phyloP scores from a whole-genome alignment of 2,888 invertebrate species.

The Eupelmus urozonus region DNA sequence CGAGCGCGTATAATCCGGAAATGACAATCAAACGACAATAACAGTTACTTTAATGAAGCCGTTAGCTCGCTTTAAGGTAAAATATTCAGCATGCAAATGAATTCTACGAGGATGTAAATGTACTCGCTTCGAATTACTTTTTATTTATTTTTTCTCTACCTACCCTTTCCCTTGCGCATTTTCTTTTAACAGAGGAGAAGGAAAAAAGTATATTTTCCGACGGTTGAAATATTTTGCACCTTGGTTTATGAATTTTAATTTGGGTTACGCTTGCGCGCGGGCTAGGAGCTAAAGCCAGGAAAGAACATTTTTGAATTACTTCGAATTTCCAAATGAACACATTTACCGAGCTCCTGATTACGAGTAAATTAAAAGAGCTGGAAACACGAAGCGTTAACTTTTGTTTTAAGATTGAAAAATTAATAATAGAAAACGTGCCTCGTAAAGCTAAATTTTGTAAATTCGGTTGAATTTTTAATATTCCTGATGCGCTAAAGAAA shows the following conservation, averaged over 20 bases:
- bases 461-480: too few species aligned
- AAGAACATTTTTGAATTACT: constrained; percentile 34
- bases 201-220: constrained; percentile 15
- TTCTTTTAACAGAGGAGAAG: background rate
- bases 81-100: constrained; percentile 55
- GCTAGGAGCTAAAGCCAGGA: constrained; percentile 4
- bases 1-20: constrained; percentile 25
- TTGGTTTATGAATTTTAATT: constrained; percentile 56
- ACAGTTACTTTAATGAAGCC: constrained; percentile 52
- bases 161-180: constrained; percentile 27
- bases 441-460: too few species aligned
- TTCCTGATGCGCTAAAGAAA: too few species aligned
- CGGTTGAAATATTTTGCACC: constrained; percentile 33
- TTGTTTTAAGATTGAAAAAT: background rate
- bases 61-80: constrained; percentile 47
- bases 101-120: constrained; percentile 54
- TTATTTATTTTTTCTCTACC: constrained; percentile 14
- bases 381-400: background rate
- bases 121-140: constrained; percentile 47
- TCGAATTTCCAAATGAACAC: constrained; percentile 15
- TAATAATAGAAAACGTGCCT: too few species aligned
- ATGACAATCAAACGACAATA: constrained; percentile 53
- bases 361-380: background rate
- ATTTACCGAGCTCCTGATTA: background rate
- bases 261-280: constrained; percentile 11